Evolutionary conservation across 2,888 invertebrate species (phyloP).

Genomic region (Macaria liturata): DNA sequence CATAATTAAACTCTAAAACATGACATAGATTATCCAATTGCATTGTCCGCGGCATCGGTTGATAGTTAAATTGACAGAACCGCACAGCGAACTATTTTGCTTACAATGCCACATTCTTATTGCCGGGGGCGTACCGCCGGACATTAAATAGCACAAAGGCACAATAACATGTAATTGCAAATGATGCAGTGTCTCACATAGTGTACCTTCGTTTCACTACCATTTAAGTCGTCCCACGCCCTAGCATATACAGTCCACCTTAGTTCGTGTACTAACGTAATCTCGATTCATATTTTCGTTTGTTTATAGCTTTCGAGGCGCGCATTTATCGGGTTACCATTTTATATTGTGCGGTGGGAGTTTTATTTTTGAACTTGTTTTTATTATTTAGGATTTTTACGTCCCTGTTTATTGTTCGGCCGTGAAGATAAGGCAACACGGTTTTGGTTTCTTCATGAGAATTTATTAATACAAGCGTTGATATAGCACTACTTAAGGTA

Average conservation of each 20-base stretch:
- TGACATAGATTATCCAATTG: constrained; percentile 45
- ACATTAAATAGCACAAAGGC: constrained; percentile 75
- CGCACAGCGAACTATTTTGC: constrained; percentile 70
- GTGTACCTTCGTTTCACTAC: constrained; percentile 64
- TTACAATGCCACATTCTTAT: constrained; percentile 75
- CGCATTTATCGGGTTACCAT: constrained; percentile 59
- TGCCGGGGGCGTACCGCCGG: constrained; percentile 52
- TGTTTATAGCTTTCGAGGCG: constrained; percentile 58
- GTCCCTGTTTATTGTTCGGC: constrained; percentile 36
- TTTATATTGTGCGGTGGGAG: constrained; percentile 49
- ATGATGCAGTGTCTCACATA: constrained; percentile 78
- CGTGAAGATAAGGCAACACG: constrained; percentile 39
- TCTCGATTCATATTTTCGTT: constrained; percentile 73
- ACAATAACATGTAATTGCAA: constrained; percentile 83
- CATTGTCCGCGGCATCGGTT: constrained; percentile 38
- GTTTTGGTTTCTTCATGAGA: constrained; percentile 35
- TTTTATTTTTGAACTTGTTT: constrained; percentile 42
- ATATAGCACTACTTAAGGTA: constrained; percentile 16
- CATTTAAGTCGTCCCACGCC: constrained; percentile 75
- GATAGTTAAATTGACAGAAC: constrained; percentile 69
- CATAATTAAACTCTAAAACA: constrained; percentile 37
- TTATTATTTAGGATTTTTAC: constrained; percentile 32
- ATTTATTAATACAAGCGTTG: constrained; percentile 22
- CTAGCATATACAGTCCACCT: constrained; percentile 21
- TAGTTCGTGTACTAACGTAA: constrained; percentile 54